phyloP scores from a whole-genome alignment of 2,797 vertebrate genomes.

The Enteromius anoplus region DNA sequence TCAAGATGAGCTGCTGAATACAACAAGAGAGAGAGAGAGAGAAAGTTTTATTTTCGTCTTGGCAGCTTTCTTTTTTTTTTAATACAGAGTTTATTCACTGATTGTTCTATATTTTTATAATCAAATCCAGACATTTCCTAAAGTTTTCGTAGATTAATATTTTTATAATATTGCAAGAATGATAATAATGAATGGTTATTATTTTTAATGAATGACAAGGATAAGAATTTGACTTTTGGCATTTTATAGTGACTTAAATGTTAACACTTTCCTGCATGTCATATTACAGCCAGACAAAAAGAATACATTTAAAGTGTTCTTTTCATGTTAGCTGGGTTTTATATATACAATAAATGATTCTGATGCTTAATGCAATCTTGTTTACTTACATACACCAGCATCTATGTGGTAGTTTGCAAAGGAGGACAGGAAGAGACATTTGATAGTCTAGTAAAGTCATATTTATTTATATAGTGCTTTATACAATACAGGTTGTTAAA shows the following conservation, averaged over 20 bases:
- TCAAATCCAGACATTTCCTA: background rate
- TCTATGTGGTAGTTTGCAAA: background rate
- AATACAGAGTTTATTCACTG: background rate
- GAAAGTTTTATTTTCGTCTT: background rate
- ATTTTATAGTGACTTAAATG: background rate
- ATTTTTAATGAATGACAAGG: background rate
- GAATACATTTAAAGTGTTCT: background rate
- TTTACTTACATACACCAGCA: background rate
- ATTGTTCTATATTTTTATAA: background rate
- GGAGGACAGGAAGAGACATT: background rate
- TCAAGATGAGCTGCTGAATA: slow-evolving; percentile 45
- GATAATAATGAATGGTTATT: background rate
- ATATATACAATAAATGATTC: background rate
- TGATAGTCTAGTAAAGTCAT: background rate
- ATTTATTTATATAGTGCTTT: background rate
- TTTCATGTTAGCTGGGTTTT: background rate
- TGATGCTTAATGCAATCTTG: background rate
- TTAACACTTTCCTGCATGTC: background rate
- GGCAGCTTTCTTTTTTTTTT: background rate
- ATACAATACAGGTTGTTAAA: background rate
- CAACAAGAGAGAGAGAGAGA: background rate
- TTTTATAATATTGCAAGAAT: background rate
- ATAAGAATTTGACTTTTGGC: background rate
- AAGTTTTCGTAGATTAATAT: background rate
- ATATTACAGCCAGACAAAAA: background rate